Evolutionary conservation across 2,797 vertebrate genomes (phyloP), one percentile per base, ranked within the genome.

Genomic region (Ispidina picta): DNA sequence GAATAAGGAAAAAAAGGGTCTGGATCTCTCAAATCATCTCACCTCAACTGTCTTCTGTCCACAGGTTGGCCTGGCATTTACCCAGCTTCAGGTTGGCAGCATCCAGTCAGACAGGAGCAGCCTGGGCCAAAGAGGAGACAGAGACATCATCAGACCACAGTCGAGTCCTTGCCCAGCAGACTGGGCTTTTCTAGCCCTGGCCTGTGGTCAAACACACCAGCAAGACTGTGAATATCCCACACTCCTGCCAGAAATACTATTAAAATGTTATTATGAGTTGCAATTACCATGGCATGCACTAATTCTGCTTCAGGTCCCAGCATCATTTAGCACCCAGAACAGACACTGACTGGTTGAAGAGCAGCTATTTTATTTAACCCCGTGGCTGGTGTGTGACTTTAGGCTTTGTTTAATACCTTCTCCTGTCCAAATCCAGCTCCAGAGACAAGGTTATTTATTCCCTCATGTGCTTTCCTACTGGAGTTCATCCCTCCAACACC

Each of bases 281-380:
- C 37, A 44, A 31, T 58, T 28, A 59, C 74, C 25, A 0, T 3
- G 25, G 56, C 33, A 17, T 4, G 41, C 26, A 1, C 48, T 35
- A 5, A 5, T 77, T 51, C 74, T 43, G n/a, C 51, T n/a, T n/a
- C 60, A 21, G 60, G 6, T 28, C 66, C 51, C 68, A 8, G 59
- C 6, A 1, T 35, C 25, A 3, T 7, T 51, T 8, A 15, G 26
- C 1, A 12, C 59, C 59, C 37, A 6, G 39, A 15, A 6, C 1
- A 33, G 69, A 8, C 12, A 23, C 14, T 39, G 44, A 46, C 37
- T 54, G 3, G 26, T 3, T 13, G 37, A 18, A 16, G 52, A 44
- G 46, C 75, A 23, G 60, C 31, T 39, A 0, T 39, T 72, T 46
- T 66, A 28, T 13, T 59, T 66, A 66, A 29, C 46, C 31, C 59